These are phyloP conservation scores for Leptoteleia sp. DNA, from an alignment of 1,140 invertebrate genomes.

Conservation along the genomic window DNA sequence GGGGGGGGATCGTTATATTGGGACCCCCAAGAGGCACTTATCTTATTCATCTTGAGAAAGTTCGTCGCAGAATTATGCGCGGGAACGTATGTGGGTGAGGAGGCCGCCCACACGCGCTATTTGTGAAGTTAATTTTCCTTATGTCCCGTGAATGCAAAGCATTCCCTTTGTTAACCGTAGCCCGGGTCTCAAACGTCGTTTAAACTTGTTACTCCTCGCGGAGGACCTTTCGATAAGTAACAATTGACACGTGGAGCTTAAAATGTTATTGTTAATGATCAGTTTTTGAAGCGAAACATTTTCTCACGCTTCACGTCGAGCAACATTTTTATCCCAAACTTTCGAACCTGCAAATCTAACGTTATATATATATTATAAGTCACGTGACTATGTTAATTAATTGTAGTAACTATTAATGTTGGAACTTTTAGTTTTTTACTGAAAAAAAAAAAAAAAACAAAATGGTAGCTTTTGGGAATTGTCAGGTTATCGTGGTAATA, in stretches of 20 bases:
- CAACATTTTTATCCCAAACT: too few species aligned
- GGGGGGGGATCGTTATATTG: conserved; percentile 31
- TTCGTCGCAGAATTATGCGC: conserved; percentile 50
- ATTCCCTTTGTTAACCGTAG: conserved; percentile 75
- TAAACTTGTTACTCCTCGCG: conserved; percentile 39
- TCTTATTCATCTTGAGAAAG: conserved; percentile 37
- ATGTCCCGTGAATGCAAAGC: conserved; percentile 72
- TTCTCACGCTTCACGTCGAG: too few species aligned
- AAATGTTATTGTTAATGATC: too few species aligned
- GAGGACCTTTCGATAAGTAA: conserved; percentile 33
- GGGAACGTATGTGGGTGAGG: conserved; percentile 68
- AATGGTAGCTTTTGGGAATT: too few species aligned
- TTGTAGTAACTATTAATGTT: too few species aligned
- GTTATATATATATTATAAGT: too few species aligned
- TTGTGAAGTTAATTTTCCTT: conserved; percentile 74
- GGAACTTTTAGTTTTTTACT: too few species aligned
- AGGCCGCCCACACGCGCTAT: conserved; percentile 71
- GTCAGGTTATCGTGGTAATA: too few species aligned
- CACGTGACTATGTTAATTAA: too few species aligned
- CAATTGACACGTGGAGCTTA: conserved; percentile 42
- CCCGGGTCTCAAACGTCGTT: conserved; percentile 48
- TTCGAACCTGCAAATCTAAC: too few species aligned
- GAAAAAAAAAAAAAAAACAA: too few species aligned
- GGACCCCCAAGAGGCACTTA: conserved; percentile 17
- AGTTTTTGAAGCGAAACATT: too few species aligned